These are phyloP conservation scores for Petrosia ficiformis DNA, from an alignment of 37 sponge, comb jelly and placozoan species.

Conservation along the genomic window DNA sequence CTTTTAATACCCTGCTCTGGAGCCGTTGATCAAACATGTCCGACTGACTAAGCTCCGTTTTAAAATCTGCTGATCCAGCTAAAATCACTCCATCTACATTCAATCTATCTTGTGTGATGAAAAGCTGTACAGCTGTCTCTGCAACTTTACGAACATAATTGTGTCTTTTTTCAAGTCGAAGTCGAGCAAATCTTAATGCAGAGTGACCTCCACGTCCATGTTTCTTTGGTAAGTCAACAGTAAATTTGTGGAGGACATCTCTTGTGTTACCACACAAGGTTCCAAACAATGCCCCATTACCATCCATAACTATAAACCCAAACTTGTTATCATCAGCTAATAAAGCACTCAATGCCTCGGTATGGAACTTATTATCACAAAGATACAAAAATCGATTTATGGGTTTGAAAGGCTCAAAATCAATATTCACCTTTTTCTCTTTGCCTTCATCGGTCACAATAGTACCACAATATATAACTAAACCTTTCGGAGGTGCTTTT, in stretches of 20 bases:
- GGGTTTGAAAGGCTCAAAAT: constrained; percentile 99
- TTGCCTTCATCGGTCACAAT: constrained; percentile 99
- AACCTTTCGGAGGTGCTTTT: constrained; percentile 85
- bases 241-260: constrained; percentile 98
- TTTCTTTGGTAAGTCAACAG: constrained; percentile 98
- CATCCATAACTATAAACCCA: constrained; percentile 99
- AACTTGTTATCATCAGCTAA: constrained; percentile 98
- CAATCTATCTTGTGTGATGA: constrained; percentile 85
- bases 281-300: constrained; percentile 97
- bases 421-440: constrained; percentile 99
- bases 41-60: constrained; percentile 95
- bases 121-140: constrained; percentile 93
- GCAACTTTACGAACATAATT: constrained; percentile 98
- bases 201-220: constrained; percentile 99
- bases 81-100: constrained; percentile 95
- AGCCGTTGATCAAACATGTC: constrained; percentile 98
- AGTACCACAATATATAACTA: constrained; percentile 98
- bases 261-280: constrained; percentile 96
- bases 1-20: constrained; percentile 85
- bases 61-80: constrained; percentile 99
- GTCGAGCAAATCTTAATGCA: constrained; percentile 96
- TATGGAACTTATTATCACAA: constrained; percentile 99
- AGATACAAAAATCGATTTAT: constrained; percentile 98
- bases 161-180: constrained; percentile 96
- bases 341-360: constrained; percentile 94